Percentiles rank a stretch among this genome's conserved stretches.
Evolutionary conservation across 2,888 invertebrate species (phyloP).

Genomic region (Pseudoips prasinana): DNA sequence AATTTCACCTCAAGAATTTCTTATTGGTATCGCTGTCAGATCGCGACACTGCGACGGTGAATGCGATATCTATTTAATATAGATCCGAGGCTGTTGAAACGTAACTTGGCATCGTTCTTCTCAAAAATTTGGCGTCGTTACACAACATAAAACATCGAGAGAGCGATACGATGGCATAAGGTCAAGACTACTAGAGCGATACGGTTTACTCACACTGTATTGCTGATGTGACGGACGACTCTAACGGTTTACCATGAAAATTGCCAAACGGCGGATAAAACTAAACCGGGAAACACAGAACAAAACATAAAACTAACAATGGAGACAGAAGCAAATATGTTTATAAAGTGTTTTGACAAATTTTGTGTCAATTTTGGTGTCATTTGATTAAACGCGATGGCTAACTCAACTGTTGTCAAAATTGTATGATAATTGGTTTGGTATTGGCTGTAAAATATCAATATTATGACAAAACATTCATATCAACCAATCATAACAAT

Average conservation of each 20-base stretch:
- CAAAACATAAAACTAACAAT: slow-evolving; percentile 69
- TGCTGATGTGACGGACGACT: slow-evolving; percentile 19
- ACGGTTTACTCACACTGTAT: slow-evolving; percentile 49
- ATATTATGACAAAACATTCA: rapidly evolving
- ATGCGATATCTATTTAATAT: slow-evolving; percentile 33
- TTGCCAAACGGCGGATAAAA: slow-evolving; percentile 44
- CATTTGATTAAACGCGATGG: slow-evolving; percentile 35
- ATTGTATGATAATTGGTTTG: background rate
- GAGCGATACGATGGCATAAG: slow-evolving; percentile 58
- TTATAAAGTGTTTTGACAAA: slow-evolving; percentile 77
- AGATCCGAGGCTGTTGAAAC: slow-evolving; percentile 42
- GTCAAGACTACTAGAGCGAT: slow-evolving; percentile 67
- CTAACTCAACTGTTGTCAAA: slow-evolving; percentile 30
- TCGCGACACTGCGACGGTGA: slow-evolving; percentile 29
- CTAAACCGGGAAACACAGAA: slow-evolving; percentile 51
- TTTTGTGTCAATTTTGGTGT: slow-evolving; percentile 60
- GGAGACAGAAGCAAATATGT: slow-evolving; percentile 59
- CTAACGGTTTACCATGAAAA: slow-evolving; percentile 20
- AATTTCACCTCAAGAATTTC: slow-evolving; percentile 40
- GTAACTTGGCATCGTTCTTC: slow-evolving; percentile 66
- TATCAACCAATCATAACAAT: slow-evolving; percentile 16
- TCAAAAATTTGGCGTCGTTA: slow-evolving; percentile 71
- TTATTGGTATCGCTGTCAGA: slow-evolving; percentile 33
- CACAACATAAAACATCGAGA: slow-evolving; percentile 70
- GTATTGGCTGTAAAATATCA: slow-evolving; percentile 25